These are phyloP conservation scores for Lomographa bimaculata DNA, from an alignment of 2,888 invertebrate genomes.

Conservation along the genomic window DNA sequence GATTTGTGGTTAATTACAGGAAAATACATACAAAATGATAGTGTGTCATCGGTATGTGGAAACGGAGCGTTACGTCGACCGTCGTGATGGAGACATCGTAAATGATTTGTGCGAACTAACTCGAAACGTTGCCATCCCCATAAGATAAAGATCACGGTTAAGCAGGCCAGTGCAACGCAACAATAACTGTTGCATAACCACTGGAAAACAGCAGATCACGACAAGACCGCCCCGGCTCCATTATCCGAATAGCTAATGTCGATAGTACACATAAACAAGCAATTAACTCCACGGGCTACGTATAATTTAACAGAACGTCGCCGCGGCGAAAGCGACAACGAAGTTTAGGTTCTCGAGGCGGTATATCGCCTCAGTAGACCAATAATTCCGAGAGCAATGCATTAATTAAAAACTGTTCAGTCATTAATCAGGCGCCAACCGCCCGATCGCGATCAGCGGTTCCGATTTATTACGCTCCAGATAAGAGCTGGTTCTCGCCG, in stretches of 20 bases:
- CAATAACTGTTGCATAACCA: constrained; percentile 61
- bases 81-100: constrained; percentile 61
- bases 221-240: constrained; percentile 48
- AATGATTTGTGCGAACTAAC: constrained; percentile 57
- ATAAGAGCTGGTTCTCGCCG: constrained; percentile 55
- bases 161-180: constrained; percentile 50
- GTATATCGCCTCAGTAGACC: constrained; percentile 40
- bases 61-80: constrained; percentile 58
- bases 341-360: constrained; percentile 39
- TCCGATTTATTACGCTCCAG: constrained; percentile 65
- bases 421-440: constrained; percentile 62
- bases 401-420: constrained; percentile 67
- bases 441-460: constrained; percentile 56
- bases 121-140: constrained; percentile 47
- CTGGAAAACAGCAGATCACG: constrained; percentile 64
- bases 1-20: constrained; percentile 25
- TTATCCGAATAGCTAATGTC: constrained; percentile 49
- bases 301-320: constrained; percentile 52
- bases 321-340: constrained; percentile 49
- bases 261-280: constrained; percentile 51
- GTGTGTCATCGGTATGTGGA: constrained; percentile 57
- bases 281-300: constrained; percentile 56
- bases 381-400: constrained; percentile 46
- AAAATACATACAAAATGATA: constrained; percentile 35
- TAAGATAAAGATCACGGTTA: constrained; percentile 54